A percentile compares a stretch with the other conserved stretches of the same genome.
phyloP scores from a whole-genome alignment of 2,113 vertebrate species.

The Panthera tigris region DNA sequence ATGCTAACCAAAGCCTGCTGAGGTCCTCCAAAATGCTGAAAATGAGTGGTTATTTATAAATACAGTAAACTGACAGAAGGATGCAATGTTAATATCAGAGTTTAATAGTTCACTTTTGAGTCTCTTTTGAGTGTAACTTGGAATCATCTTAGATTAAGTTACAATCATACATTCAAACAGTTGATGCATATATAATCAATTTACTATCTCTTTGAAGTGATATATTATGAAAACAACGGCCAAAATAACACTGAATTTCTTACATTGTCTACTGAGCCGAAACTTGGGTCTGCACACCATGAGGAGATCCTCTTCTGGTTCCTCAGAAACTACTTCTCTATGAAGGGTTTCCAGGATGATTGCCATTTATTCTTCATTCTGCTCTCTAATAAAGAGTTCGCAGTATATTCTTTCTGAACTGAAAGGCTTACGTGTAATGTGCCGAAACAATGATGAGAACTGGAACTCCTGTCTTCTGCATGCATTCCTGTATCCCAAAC shows the following conservation, averaged over 20 bases:
- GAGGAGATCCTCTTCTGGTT: neutral
- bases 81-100: neutral
- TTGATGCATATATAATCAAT: conserved; percentile 1
- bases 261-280: neutral
- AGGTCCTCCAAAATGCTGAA: conserved; percentile 32
- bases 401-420: neutral
- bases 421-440: neutral
- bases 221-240: conserved; percentile 9
- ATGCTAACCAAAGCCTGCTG: neutral
- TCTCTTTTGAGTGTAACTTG: conserved; percentile 21
- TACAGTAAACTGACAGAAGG: conserved; percentile 21
- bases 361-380: neutral
- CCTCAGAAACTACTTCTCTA: neutral
- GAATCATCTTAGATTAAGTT: conserved; percentile 56
- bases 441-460: neutral
- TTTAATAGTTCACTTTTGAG: conserved; percentile 11
- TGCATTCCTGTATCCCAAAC: neutral
- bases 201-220: conserved; percentile 30
- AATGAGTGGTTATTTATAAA: conserved; percentile 59
- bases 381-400: neutral
- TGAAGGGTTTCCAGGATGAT: neutral
- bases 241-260: neutral
- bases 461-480: neutral
- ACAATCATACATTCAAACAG: conserved; percentile 36
- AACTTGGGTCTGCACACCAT: neutral